A percentile compares a stretch with the other conserved stretches of the same genome.
These are phyloP conservation scores for Leptogaster cylindrica DNA, from an alignment of 2,888 invertebrate species.

Conservation along the genomic window DNA sequence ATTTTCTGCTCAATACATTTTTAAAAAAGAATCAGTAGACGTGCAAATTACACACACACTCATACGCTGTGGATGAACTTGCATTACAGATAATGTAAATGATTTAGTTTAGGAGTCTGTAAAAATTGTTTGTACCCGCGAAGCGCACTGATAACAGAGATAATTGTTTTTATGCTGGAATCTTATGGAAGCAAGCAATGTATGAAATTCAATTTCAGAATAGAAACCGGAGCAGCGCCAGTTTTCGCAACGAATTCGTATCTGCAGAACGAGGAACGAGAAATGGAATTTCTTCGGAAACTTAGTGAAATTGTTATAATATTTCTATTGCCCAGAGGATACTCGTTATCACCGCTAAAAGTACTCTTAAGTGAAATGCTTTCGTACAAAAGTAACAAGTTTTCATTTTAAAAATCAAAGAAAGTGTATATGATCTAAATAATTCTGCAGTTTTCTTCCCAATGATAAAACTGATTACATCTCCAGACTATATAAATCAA, in stretches of 20 bases:
- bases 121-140: no score
- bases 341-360: constrained; percentile 78
- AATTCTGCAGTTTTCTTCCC: constrained; percentile 69
- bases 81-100: no score
- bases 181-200: no score
- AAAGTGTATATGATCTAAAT: not conserved
- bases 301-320: constrained; percentile 83
- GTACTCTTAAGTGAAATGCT: constrained; percentile 83
- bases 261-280: constrained; percentile 74
- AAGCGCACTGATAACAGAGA: no score
- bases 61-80: no score
- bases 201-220: constrained; percentile 62
- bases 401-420: no score
- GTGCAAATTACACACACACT: no score
- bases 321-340: constrained; percentile 80
- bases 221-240: constrained; percentile 69
- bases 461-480: constrained; percentile 81
- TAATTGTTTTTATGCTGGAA: no score
- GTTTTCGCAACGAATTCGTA: constrained; percentile 78
- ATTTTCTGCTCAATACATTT: constrained; percentile 8
- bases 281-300: constrained; percentile 80
- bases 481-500: constrained; percentile 90
- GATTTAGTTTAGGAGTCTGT: no score
- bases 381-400: constrained; percentile 76
- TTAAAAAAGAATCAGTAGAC: constrained; percentile 37